A percentile compares a stretch with the other conserved stretches of the same genome.
These are phyloP conservation scores for Bambusicola thoracicus DNA, from an alignment of 2,113 vertebrate species.

Conservation along the genomic window DNA sequence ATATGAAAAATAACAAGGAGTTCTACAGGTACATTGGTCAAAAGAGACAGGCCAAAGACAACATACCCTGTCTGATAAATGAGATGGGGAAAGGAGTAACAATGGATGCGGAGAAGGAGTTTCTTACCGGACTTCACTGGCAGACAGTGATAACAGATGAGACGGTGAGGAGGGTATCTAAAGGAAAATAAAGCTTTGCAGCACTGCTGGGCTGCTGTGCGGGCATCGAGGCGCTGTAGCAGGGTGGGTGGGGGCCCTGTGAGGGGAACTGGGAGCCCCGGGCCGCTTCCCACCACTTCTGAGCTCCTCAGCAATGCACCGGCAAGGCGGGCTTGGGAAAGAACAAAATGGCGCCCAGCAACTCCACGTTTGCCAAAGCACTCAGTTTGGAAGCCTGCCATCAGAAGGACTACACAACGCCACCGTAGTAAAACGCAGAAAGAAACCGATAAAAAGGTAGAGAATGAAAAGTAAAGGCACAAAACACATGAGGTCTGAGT, in stretches of 20 bases:
- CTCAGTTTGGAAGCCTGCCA: not conserved
- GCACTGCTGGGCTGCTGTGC: not conserved
- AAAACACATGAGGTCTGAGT: fast-evolving
- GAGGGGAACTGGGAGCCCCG: not conserved
- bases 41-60: not conserved
- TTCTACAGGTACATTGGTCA: not conserved
- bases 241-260: fast-evolving
- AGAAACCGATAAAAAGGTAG: not conserved
- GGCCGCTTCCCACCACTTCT: fast-evolving
- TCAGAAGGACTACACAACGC: not conserved
- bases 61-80: not conserved
- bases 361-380: not conserved
- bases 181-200: not conserved
- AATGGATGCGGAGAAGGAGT: too few relatives aligned
- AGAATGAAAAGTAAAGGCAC: not conserved
- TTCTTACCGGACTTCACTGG: too few relatives aligned
- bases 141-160: fast-evolving
- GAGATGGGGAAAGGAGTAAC: not conserved
- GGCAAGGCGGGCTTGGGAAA: not conserved
- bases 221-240: fast-evolving
- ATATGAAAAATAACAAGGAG: not conserved
- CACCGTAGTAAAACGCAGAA: not conserved
- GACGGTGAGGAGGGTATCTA: fast-evolving
- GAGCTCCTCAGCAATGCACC: fast-evolving
- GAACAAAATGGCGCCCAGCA: not conserved